Evolutionary conservation across 2,888 invertebrate species (phyloP), one percentile per base, ranked within the genome.

Genomic region (Drosophila birchii): DNA sequence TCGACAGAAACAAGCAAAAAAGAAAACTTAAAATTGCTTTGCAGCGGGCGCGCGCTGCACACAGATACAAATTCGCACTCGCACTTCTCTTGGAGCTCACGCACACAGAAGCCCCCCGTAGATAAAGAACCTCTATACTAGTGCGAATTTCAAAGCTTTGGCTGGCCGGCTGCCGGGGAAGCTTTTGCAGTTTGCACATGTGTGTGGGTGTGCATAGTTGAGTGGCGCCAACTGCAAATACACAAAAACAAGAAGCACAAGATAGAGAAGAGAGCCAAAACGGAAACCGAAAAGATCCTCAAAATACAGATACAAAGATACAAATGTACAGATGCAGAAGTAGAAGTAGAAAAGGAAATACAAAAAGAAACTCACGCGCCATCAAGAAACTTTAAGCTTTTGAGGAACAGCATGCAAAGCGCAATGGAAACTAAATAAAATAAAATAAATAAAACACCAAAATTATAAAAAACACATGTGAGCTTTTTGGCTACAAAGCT

Each of bases 121-220:
- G 54, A 67, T 73, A 57, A 67, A 74, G 49, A 51, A 59, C 64
- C 63, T 54, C 36, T 47, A 78, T 43, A 61, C 43, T 41, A 62
- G 45, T 29, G 51, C 43, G 49, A 38, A 66, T 12, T 20, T 34
- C 14, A 57, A 47, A 84, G 83, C 83, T 83, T 82, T 81, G 47
- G 53, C 39, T 18, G 53, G 53, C 44, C 32, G 58, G 41, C n/a
- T 57, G 34, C 29, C 43, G 51, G 51, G 18, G 3, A 20, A 89
- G 89, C 86, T 87, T 79, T 84, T 72, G 55, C 45, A 75, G 60
- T 61, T 74, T 75, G 74, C 73, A 74, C 60, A 62, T 59, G 76
- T 76, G 76, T 76, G 59, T 78, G 71, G 49, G 69, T 70, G 71
- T 77, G 63, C 59, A 72, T 78, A 76, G 68, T 67, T 76, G 58